phyloP scores from a whole-genome alignment of 2,113 vertebrate species.

The Syngnathus floridae region DNA sequence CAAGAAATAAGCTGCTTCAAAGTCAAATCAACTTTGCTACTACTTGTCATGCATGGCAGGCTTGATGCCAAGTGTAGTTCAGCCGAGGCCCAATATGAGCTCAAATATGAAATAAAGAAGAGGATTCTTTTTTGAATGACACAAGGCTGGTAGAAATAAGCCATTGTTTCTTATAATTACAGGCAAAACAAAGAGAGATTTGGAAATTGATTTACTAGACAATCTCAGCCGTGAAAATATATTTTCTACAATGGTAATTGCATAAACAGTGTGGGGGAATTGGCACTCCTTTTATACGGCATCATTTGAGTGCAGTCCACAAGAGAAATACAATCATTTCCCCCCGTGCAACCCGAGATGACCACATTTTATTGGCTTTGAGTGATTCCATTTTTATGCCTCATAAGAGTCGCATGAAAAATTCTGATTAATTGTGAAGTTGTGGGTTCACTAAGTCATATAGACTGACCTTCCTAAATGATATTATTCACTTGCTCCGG shows the following conservation, averaged over 20 bases:
- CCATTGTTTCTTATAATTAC: not conserved
- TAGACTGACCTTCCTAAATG: not conserved
- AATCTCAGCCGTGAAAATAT: conserved; percentile 14
- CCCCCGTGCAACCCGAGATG: not conserved
- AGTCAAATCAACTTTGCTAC: conserved; percentile 33
- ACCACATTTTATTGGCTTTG: conserved; percentile 2
- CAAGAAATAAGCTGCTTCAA: conserved; percentile 55
- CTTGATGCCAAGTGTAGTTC: conserved; percentile 13
- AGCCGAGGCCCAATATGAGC: conserved; percentile 11
- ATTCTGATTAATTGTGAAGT: conserved; percentile 5
- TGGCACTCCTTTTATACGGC: not conserved
- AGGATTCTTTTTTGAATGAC: conserved; percentile 20
- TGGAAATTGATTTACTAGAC: conserved; percentile 1
- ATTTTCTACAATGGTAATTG: not conserved
- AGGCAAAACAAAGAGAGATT: not conserved
- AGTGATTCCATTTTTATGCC: not conserved
- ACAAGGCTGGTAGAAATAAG: conserved; percentile 21
- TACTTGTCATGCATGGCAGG: conserved; percentile 16
- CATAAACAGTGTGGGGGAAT: not conserved
- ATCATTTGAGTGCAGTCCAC: conserved; percentile 7
- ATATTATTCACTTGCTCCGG: not conserved
- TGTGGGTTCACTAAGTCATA: not conserved
- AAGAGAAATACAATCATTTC: not conserved
- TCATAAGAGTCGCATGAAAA: conserved; percentile 6
- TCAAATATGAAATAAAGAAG: not conserved